phyloP scores from a whole-genome alignment of 2,113 vertebrate genomes.

The Tamias sibiricus region DNA sequence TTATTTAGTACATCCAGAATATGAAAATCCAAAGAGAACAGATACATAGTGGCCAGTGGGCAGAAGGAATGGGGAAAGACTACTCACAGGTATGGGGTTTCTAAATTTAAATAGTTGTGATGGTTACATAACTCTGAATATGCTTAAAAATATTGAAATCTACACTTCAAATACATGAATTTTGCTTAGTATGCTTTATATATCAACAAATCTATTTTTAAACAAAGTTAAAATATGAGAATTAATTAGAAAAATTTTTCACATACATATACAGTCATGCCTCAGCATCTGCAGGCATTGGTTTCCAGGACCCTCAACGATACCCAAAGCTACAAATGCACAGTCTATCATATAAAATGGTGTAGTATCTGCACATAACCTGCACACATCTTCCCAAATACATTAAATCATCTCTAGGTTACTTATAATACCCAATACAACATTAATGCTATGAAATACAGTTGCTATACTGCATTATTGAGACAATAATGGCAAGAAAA shows the following conservation, averaged over 20 bases:
- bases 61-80: background rate
- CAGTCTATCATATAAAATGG: background rate
- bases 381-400: background rate
- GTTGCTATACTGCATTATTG: background rate
- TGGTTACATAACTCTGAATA: background rate
- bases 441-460: background rate
- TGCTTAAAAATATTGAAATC: background rate
- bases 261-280: background rate
- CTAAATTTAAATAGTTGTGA: background rate
- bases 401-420: background rate
- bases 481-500: background rate
- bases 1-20: background rate
- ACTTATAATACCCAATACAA: background rate
- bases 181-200: background rate
- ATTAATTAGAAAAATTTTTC: conserved; percentile 14
- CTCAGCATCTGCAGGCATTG: background rate
- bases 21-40: background rate
- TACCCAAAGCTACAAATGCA: background rate
- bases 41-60: background rate
- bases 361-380: background rate
- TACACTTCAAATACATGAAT: background rate
- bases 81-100: background rate
- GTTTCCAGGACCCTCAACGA: background rate
- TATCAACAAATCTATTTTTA: background rate
- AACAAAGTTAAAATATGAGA: background rate